Evolutionary conservation across 1,140 invertebrate genomes (phyloP), one percentile per base, ranked within the genome.

Genomic region (Drosophila nasuta): DNA sequence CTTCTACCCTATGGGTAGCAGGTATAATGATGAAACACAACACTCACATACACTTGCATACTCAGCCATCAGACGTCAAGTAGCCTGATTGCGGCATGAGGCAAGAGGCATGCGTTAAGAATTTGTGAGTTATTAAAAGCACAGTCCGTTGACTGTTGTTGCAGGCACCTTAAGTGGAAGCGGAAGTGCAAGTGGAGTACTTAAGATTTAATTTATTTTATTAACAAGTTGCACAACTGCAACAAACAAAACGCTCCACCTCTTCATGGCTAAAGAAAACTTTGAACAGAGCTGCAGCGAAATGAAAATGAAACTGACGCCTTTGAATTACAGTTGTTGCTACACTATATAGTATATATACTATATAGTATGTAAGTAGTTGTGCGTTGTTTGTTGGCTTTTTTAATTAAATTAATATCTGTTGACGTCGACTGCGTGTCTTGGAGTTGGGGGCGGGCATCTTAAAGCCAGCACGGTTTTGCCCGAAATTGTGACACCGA

Each of bases 331-430:
- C 49, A 51, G 33, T 52, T 25, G 33, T 33, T 43, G 33, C 13
- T 63, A 33, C 48, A 10, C 35, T 33, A 33, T 33, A 33, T 33
- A 33, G 7, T 5, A 7, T 3, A 7, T 3, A 8, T 38, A 8
- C 8, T 7, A 33, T 33, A 7, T 33, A 33, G 1, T 5, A 7
- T 1, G 1, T 3, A 10, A 10, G 8, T 38, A 65, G 62, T 58
- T 73, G n/a, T 25, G 20, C 17, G 30, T 5, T 43, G 48, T 49
- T 54, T 64, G 56, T 45, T 68, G 15, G 46, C 25, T 65, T 67
- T 25, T 77, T 72, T 71, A 71, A 79, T 87, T 81, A 75, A 88
- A 88, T 88, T 87, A 88, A 69, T 77, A 79, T 79, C 76, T 73
- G 64, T 33, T 65, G 63, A n/a, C 33, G 41, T 41, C 11, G 30